Evolutionary conservation across 2,797 vertebrate genomes (phyloP).

Genomic region (Hozukius guyotensis): DNA sequence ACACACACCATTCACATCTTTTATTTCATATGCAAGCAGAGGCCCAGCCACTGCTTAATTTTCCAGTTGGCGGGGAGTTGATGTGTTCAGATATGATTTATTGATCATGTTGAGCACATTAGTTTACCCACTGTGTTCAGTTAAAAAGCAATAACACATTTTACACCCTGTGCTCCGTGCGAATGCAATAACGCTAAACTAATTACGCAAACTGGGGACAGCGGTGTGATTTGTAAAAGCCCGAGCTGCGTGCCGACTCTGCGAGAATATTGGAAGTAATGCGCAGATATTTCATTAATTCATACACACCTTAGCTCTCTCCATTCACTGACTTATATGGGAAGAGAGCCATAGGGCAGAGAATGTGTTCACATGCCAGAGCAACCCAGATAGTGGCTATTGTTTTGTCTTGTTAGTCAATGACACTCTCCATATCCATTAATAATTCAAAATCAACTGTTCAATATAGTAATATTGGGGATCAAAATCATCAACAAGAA

Average conservation of each 20-base stretch:
- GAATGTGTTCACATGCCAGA: conserved; percentile 15
- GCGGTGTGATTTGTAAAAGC: conserved; percentile 67
- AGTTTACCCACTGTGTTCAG: conserved; percentile 80
- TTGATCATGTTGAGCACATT: conserved; percentile 78
- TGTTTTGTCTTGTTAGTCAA: background rate
- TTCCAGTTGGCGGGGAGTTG: conserved; percentile 77
- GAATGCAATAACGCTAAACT: conserved; percentile 80
- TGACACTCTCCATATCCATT: background rate
- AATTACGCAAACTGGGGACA: conserved; percentile 77
- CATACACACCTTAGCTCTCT: conserved; percentile 49
- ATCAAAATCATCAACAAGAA: background rate
- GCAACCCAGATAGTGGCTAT: background rate
- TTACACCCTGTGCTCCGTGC: conserved; percentile 73
- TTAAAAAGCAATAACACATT: conserved; percentile 81
- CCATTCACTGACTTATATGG: conserved; percentile 22
- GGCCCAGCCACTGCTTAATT: conserved; percentile 60
- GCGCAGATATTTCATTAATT: conserved; percentile 57
- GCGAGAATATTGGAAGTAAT: conserved; percentile 56
- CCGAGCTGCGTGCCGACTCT: conserved; percentile 13
- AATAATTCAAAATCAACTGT: background rate
- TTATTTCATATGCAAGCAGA: conserved; percentile 42
- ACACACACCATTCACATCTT: conserved; percentile 22
- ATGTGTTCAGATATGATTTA: conserved; percentile 82
- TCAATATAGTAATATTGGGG: background rate
- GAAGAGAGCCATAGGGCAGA: conserved; percentile 27